Conservation (phyloP, 2,888 invertebrate genomes). For the Cryptocheilus praepositus region DNA sequence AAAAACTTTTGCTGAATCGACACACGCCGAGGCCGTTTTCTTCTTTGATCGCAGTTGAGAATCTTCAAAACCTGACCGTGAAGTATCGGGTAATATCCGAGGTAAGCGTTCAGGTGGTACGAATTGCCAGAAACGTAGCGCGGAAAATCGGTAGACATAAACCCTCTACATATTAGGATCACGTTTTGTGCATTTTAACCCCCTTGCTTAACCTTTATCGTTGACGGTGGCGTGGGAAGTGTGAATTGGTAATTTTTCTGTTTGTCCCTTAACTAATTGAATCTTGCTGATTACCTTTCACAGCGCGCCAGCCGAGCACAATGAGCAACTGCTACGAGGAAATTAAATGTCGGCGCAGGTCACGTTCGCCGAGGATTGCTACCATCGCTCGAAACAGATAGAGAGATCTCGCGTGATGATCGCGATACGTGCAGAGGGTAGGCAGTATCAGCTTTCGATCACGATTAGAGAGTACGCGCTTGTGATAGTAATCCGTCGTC, state of each 20-base stretch:
- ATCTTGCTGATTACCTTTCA: constrained; percentile 31
- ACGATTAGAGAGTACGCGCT: constrained; percentile 43
- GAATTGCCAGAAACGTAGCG: too few species aligned
- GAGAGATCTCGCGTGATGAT: constrained; percentile 33
- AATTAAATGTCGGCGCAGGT: constrained; percentile 32
- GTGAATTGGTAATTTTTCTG: constrained; percentile 12
- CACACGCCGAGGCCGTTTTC: too few species aligned
- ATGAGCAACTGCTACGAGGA: constrained; percentile 8
- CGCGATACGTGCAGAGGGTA: constrained; percentile 30
- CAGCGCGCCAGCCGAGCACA: constrained; percentile 11
- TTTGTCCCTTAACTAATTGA: constrained; percentile 33
- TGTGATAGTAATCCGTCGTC: constrained; percentile 30
- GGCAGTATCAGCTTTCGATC: constrained; percentile 48
- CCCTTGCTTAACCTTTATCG: too few species aligned
- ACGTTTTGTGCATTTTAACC: too few species aligned
- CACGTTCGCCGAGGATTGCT: constrained; percentile 36
- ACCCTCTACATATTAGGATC: too few species aligned
- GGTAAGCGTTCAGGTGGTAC: too few species aligned
- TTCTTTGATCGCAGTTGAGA: too few species aligned
- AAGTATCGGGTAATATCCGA: too few species aligned
- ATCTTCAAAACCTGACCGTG: too few species aligned
- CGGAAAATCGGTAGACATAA: too few species aligned
- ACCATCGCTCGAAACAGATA: constrained; percentile 43
- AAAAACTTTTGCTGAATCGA: too few species aligned
- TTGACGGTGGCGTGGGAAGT: too few species aligned